Base-by-base conservation (phyloP, 2,113 vertebrate genomes). In the Daubentonia madagascariensis region DNA sequence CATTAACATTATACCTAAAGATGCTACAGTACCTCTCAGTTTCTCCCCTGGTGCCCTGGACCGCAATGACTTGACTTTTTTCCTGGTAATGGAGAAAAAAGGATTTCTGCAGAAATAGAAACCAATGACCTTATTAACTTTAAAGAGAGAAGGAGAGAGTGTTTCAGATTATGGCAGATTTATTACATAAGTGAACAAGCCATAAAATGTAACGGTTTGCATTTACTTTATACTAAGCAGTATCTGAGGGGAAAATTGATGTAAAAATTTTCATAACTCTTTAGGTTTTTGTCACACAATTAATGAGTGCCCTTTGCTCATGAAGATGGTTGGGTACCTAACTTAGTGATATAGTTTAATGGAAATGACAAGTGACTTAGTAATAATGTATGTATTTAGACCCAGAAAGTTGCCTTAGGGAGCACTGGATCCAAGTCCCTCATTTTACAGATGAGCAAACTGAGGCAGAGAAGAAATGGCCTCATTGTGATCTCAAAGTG, bases 111-210 rank as follows among this genome's bases (percentile, higher is more conserved):
- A 76, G 17, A 40, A 96, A 87, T 20, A 67, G 48, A 94, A 93
- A 85, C 35, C 83, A 45, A 25, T 80, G 91, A 83, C 45, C 73
- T 91, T 76, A 84, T 87, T 97, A 91, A 89, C 37, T 48, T 45
- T 13, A 84, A 57, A 85, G 81, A 63, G 45, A 76, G 37, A 35
- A 43, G 50, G 83, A 67, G 83, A 50, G 54, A 83, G 14, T 43
- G 57, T 48, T 78, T 85, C 14, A 67, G 50, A 59, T 61, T 43
- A n/a, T 72, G 35, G 22, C 30, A 68, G 68, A 91, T 91, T 86
- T 91, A 79, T 94, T 81, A 52, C 20, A 17, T 52, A 93, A 96
- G 81, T 67, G 48, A 95, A 72, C 10, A 78, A 76, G 22, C 8
- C 30, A 78, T 86, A 88, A 83, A 92, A 95, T 52, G 48, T 52